Base-by-base conservation (phyloP, 1,140 invertebrate species). In the Sinella curviseta region DNA sequence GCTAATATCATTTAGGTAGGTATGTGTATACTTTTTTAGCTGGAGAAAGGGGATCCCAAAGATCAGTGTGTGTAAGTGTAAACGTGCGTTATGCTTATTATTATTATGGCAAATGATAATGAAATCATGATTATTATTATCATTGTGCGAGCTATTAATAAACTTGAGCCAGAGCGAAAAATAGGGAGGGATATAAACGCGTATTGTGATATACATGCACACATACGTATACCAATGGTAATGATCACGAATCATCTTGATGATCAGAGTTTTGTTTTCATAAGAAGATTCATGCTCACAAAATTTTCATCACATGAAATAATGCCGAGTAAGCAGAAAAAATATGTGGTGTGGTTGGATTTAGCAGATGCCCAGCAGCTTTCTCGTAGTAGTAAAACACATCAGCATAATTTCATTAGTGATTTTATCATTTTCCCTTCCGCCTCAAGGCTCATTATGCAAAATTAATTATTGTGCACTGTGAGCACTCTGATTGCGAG, bases 361-460 rank as follows among this genome's bases (percentile, higher is more conserved):
- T 12, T 48, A 48, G 14, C n/a, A 30, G 65, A 30, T 70, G 31
- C 31, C 65, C 65, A 16, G 14, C 65, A 33, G 65, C 65, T 70
- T 3, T 24, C 24, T 17, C 20, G 39, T 8, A 48, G 39, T 48
- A 12, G 39, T 70, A 30, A 70, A 70, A 33, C 65, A 70, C 65
- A 70, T 70, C 65, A 70, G 31, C 65, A 70, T 70, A 70, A 70
- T 33, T 70, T 30, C 65, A 70, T 70, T 70, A 70, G 65, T 70
- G 26, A 70, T 70, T 70, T 70, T 70, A 70, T 70, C 65, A 70
- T 70, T 70, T 70, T n/a, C 65, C 20, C 65, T 70, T 70, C 65
- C 65, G 65, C 65, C 65, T 70, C 65, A 70, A 70, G 65, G 65
- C 31, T 70, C 65, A 70, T 70, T 70, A 70, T 70, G 65, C 26